phyloP scores from a whole-genome alignment of 2,797 vertebrate species.

The Micropoecilia bifurca region DNA sequence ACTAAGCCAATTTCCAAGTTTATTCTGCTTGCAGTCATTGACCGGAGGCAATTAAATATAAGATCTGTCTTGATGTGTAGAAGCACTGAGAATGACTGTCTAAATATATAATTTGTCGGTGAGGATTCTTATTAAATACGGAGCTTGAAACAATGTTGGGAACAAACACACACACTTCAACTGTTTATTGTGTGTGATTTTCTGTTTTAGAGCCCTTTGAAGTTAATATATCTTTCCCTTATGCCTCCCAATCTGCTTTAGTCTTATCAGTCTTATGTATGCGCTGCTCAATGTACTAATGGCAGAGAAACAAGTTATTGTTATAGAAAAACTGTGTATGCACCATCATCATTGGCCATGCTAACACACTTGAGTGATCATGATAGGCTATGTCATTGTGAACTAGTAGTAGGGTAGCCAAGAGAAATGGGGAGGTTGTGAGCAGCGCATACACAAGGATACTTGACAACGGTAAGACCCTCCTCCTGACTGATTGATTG shows the following conservation, averaged over 20 bases:
- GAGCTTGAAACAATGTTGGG: constrained; percentile 25
- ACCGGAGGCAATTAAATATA: constrained; percentile 19
- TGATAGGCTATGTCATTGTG: too few relatives aligned
- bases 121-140: constrained; percentile 31
- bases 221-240: constrained; percentile 70
- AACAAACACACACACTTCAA: constrained; percentile 34
- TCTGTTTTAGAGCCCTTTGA: constrained; percentile 62
- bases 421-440: too few relatives aligned
- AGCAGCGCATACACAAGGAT: too few relatives aligned
- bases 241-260: constrained; percentile 60
- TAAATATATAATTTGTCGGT: constrained; percentile 36
- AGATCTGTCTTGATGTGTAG: constrained; percentile 11
- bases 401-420: too few relatives aligned
- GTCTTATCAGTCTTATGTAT: too few relatives aligned
- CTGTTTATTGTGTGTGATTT: constrained; percentile 36
- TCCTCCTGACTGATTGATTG: too few relatives aligned
- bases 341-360: too few relatives aligned
- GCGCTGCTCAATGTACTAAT: too few relatives aligned
- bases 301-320: too few relatives aligned
- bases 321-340: too few relatives aligned
- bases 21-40: neutral
- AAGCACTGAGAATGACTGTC: constrained; percentile 24
- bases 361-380: too few relatives aligned
- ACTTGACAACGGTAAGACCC: too few relatives aligned
- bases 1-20: neutral